These are phyloP conservation scores for Macrochelys suwanniensis DNA, from an alignment of 2,797 vertebrate genomes.

Conservation along the genomic window DNA sequence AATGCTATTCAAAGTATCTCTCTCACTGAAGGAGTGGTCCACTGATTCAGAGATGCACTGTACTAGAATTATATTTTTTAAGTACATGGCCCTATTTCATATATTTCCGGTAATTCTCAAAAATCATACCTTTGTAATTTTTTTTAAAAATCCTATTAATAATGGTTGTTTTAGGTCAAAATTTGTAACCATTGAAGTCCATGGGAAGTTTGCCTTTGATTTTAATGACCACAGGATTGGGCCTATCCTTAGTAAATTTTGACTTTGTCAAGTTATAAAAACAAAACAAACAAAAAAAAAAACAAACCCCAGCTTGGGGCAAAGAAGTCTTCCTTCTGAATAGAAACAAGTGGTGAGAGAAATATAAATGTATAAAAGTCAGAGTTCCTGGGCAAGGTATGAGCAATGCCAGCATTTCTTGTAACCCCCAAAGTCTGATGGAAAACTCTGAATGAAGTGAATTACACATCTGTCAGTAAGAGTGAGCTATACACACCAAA, in stretches of 20 bases:
- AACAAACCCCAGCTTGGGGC: not conserved
- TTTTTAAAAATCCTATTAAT: not conserved
- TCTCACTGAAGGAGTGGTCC: not conserved
- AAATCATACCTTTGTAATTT: not conserved
- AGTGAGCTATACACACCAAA: not conserved
- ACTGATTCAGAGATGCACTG: not conserved
- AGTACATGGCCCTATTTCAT: not conserved
- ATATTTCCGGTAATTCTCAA: not conserved
- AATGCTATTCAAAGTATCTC: no score
- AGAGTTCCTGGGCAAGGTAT: not conserved
- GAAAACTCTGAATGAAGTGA: not conserved
- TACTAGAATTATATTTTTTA: not conserved
- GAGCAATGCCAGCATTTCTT: not conserved
- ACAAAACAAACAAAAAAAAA: not conserved
- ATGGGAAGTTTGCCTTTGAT: fast-evolving
- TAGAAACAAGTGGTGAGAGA: not conserved
- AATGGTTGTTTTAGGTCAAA: not conserved
- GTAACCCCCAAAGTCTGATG: not conserved
- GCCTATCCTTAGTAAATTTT: not conserved
- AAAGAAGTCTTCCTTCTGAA: not conserved
- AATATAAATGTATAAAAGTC: not conserved
- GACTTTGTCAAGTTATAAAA: not conserved
- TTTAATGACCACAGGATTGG: not conserved
- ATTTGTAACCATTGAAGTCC: not conserved
- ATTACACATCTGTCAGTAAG: not conserved